Conservation (phyloP, 2,888 invertebrate species). For the Eremobia ochroleuca region DNA sequence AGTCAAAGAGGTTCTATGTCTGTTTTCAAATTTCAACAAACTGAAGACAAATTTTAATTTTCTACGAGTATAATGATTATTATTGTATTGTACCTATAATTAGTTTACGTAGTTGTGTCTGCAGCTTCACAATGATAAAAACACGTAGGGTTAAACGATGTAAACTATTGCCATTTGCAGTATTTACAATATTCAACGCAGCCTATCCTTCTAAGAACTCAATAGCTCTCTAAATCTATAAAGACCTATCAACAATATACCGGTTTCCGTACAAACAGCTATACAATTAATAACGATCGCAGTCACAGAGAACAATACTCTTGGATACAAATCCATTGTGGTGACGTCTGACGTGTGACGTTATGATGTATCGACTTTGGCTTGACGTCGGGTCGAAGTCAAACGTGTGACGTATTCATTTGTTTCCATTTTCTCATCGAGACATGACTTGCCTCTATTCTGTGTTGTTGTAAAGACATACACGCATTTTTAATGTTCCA, state of each 20-base stretch:
- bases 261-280: conserved; percentile 15
- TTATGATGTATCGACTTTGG: conserved; percentile 58
- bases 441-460: conserved; percentile 48
- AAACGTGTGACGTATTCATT: conserved; percentile 61
- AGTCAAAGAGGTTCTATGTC: not conserved
- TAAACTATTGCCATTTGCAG: not conserved
- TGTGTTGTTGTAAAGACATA: not conserved
- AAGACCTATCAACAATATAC: not conserved
- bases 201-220: not conserved
- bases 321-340: conserved; percentile 49
- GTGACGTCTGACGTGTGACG: conserved; percentile 41
- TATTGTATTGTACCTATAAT: not conserved
- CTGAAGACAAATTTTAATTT: not conserved
- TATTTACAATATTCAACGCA: not conserved
- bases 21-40: not conserved
- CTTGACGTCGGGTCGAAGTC: conserved; percentile 49
- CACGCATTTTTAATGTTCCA: not conserved
- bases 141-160: not conserved
- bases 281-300: conserved; percentile 51
- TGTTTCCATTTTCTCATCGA: conserved; percentile 50
- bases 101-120: not conserved
- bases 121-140: too few relatives aligned
- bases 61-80: not conserved
- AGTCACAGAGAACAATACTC: conserved; percentile 46
- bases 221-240: conserved; percentile 4